phyloP scores from a whole-genome alignment of 1,140 invertebrate species.

The Phymastichus coffea region DNA sequence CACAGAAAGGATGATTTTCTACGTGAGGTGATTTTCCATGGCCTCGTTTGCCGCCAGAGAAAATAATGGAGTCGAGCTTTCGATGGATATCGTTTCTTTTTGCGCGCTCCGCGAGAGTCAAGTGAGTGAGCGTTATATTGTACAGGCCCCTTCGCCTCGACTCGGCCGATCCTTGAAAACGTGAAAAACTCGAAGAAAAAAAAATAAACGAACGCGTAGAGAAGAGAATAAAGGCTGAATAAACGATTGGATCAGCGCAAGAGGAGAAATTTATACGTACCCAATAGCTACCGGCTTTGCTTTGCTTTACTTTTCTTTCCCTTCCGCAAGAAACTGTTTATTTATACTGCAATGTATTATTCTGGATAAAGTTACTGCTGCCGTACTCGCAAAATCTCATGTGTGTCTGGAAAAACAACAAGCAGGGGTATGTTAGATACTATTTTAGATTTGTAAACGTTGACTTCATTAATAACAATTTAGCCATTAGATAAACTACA shows the following conservation, averaged over 20 bases:
- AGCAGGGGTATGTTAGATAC: too few relatives aligned
- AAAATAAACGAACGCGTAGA: not conserved
- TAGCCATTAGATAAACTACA: too few relatives aligned
- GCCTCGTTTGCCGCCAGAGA: conserved; percentile 28
- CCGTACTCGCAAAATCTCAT: conserved; percentile 8
- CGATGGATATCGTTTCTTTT: conserved; percentile 27
- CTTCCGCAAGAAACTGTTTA: conserved; percentile 18
- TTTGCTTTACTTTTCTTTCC: conserved; percentile 27
- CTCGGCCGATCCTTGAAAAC: conserved; percentile 16
- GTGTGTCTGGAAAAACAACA: too few relatives aligned
- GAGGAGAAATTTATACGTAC: conserved; percentile 7
- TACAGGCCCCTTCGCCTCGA: not conserved
- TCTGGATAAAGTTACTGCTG: conserved; percentile 5
- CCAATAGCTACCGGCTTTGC: conserved; percentile 2
- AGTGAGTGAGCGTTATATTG: not conserved
- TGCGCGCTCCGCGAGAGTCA: not conserved
- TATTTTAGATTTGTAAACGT: too few relatives aligned
- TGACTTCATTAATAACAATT: too few relatives aligned
- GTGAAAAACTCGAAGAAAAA: conserved; percentile 23
- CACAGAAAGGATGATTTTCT: conserved; percentile 26
- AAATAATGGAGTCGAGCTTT: conserved; percentile 27
- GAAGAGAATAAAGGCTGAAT: conserved; percentile 15
- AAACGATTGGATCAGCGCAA: conserved; percentile 25
- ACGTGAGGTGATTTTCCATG: conserved; percentile 32
- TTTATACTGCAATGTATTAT: not conserved